Conservation (phyloP, 2,113 vertebrate species). For the Progne subis region DNA sequence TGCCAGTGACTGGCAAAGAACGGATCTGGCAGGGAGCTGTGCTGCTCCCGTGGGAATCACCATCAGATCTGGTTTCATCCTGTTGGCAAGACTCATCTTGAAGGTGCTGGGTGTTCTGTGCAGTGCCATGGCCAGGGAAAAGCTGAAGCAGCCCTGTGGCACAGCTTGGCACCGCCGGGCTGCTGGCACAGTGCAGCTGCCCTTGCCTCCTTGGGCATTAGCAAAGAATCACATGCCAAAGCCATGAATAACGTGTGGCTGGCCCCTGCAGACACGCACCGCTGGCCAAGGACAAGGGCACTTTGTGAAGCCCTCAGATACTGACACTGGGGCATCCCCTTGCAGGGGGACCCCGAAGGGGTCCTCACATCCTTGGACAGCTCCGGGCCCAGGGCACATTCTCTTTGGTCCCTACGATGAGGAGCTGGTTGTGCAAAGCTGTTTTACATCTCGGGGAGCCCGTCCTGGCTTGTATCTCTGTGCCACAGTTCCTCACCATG, state of each 20-base stretch:
- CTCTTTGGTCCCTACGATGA: rapidly evolving
- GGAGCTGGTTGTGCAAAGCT: background rate
- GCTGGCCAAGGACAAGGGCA: background rate
- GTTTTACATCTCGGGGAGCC: background rate
- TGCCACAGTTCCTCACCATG: background rate
- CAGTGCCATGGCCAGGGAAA: rapidly evolving
- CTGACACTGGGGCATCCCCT: background rate
- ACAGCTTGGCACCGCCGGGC: rapidly evolving
- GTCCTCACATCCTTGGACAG: background rate
- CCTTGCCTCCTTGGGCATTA: background rate
- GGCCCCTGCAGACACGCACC: rapidly evolving
- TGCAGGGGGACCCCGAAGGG: rapidly evolving
- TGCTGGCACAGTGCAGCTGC: background rate
- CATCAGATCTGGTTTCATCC: background rate
- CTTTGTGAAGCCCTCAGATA: background rate
- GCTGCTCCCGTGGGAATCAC: background rate
- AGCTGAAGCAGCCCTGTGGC: rapidly evolving
- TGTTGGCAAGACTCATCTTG: background rate
- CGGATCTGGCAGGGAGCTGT: background rate
- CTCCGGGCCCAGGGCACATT: background rate
- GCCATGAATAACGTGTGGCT: background rate
- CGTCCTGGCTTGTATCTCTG: rapidly evolving
- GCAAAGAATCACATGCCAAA: background rate
- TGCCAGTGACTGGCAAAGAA: background rate
- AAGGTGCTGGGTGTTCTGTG: background rate